Evolutionary conservation across 35 echinoderm and acorn worm genomes (phyloP).

Genomic region (Holothuria glaberrima): DNA sequence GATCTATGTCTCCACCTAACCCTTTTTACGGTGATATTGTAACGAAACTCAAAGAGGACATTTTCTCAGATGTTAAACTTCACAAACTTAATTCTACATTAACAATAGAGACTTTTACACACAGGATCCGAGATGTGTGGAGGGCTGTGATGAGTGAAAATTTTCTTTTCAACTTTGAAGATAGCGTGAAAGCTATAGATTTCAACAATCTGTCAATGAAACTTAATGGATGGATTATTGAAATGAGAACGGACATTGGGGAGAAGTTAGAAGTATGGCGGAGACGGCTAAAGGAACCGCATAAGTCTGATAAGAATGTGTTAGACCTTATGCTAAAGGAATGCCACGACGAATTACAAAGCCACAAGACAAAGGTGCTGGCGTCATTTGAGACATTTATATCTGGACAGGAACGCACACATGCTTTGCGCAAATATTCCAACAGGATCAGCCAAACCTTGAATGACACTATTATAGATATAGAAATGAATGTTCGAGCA

Average conservation of each 20-base stretch:
- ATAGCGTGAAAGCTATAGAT: conserved; percentile 32
- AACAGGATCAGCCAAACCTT: too few species aligned
- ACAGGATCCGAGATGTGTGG: conserved; percentile 23
- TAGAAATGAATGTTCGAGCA: background rate
- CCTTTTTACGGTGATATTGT: conserved; percentile 10
- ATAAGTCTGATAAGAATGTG: too few species aligned
- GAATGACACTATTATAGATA: too few species aligned
- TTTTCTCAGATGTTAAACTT: background rate
- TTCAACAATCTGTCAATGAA: conserved; percentile 5
- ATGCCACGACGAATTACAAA: too few species aligned
- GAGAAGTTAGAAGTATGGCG: background rate
- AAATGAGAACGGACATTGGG: background rate
- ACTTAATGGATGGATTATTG: conserved; percentile 1
- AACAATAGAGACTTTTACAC: background rate
- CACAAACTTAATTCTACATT: background rate
- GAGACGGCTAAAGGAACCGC: background rate
- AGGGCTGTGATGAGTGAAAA: conserved; percentile 18
- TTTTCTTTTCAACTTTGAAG: conserved; percentile 35
- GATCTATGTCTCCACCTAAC: conserved; percentile 13
- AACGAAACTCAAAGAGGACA: background rate
- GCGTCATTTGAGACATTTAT: too few species aligned
- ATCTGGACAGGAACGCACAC: too few species aligned
- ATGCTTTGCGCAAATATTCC: too few species aligned
- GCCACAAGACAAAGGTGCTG: too few species aligned
- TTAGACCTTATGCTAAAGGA: too few species aligned